Evolutionary conservation across 53 echinoderm and acorn worm species (phyloP).

Genomic region (Paelopatides confundens): DNA sequence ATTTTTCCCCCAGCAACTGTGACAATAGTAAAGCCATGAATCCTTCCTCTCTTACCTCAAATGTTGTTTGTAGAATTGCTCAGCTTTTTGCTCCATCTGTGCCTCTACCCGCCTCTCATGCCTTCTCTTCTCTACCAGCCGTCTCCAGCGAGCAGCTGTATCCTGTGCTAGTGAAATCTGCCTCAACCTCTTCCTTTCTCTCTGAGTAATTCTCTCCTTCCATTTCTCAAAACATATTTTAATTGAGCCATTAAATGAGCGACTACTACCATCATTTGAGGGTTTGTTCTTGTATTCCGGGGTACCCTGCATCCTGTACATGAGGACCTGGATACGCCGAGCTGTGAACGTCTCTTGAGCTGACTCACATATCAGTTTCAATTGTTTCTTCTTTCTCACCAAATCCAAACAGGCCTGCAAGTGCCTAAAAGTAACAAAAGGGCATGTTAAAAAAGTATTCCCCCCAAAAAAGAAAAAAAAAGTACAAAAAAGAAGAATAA

Average conservation of each 20-base stretch:
- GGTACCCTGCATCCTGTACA: background rate
- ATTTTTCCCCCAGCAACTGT: background rate
- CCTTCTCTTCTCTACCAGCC: background rate
- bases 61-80: constrained; percentile 35
- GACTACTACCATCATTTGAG: no score
- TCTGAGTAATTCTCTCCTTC: background rate
- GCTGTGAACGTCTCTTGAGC: background rate
- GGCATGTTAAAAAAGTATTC: no score
- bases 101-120: background rate
- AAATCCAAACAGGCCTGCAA: background rate
- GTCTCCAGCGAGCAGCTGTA: background rate
- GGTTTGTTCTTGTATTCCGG: background rate
- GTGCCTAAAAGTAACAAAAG: background rate
- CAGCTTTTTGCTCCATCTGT: constrained; percentile 26
- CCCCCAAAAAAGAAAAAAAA: no score
- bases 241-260: background rate
- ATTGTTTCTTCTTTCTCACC: background rate
- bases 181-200: constrained; percentile 39
- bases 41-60: constrained; percentile 46
- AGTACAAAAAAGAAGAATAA: no score
- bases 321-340: background rate
- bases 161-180: constrained; percentile 34
- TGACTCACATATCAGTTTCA: background rate
- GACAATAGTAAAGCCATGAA: background rate
- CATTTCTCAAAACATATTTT: background rate